These are phyloP conservation scores for Eucera pruinosa DNA, from an alignment of 2,888 invertebrate genomes.

Conservation along the genomic window DNA sequence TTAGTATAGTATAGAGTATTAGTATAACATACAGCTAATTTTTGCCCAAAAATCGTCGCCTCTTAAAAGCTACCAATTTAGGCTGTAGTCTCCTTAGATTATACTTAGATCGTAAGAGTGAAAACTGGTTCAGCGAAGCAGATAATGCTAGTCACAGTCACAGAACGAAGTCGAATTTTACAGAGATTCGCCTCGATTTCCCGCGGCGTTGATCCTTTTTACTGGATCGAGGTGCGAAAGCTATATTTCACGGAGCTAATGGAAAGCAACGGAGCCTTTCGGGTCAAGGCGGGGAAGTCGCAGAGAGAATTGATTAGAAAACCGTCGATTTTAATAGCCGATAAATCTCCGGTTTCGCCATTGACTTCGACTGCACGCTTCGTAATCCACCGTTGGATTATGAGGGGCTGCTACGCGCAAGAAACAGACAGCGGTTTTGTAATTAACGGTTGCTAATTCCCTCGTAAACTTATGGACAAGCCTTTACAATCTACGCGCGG, in stretches of 20 bases:
- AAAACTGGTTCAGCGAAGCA: slow-evolving; percentile 20
- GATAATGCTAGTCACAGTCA: neutral
- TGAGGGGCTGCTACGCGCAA: slow-evolving; percentile 45
- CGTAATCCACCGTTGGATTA: slow-evolving; percentile 35
- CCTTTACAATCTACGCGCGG: neutral
- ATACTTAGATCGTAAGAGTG: no score
- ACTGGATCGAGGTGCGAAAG: slow-evolving; percentile 16
- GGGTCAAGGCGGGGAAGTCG: slow-evolving; percentile 48
- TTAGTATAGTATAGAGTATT: no score
- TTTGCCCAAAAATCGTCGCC: no score
- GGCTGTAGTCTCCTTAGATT: no score
- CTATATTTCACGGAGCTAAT: slow-evolving; percentile 18
- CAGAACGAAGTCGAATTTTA: slow-evolving; percentile 15
- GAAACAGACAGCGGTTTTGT: slow-evolving; percentile 57
- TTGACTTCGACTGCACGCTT: slow-evolving; percentile 44
- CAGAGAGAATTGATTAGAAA: slow-evolving; percentile 58
- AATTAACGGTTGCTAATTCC: slow-evolving; percentile 64
- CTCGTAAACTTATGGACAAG: slow-evolving; percentile 47
- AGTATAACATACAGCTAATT: no score
- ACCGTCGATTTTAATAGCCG: slow-evolving; percentile 62
- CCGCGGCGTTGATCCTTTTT: neutral
- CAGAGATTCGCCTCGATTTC: slow-evolving; percentile 19
- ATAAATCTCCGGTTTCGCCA: slow-evolving; percentile 60
- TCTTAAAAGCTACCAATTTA: no score
- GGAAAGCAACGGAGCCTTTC: slow-evolving; percentile 17